A percentile compares a stretch with the other conserved stretches of the same genome.
phyloP scores from a whole-genome alignment of 2,888 invertebrate species.

The Congeria kusceri region DNA sequence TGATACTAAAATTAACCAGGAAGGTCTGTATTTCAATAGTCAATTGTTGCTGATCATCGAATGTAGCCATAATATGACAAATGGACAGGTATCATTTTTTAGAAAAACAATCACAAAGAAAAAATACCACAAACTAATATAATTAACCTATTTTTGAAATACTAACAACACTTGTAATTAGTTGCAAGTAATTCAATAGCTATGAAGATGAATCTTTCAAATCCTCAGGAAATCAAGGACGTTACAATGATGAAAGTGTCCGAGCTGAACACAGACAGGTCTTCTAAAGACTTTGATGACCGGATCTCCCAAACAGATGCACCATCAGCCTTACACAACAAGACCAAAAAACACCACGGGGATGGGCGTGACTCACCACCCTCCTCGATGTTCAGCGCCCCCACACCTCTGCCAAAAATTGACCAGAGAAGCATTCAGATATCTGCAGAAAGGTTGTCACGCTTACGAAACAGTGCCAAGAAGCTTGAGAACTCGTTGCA shows the following conservation, averaged over 20 bases:
- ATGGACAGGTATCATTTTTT: too few species aligned
- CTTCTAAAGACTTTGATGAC: conserved; percentile 46
- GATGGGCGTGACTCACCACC: conserved; percentile 36
- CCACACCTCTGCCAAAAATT: conserved; percentile 52
- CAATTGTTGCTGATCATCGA: too few species aligned
- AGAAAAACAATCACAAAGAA: too few species aligned
- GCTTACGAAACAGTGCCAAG: conserved; percentile 73
- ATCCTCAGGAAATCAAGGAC: conserved; percentile 66
- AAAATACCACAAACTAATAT: too few species aligned
- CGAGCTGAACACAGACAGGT: conserved; percentile 49
- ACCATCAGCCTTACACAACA: conserved; percentile 7
- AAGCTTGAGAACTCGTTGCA: conserved; percentile 77
- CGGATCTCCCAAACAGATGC: conserved; percentile 37
- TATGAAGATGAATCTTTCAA: conserved; percentile 62
- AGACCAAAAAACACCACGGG: conserved; percentile 1
- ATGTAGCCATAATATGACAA: too few species aligned
- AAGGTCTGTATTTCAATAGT: too few species aligned
- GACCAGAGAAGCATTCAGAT: conserved; percentile 69
- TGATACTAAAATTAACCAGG: too few species aligned
- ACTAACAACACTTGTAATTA: too few species aligned
- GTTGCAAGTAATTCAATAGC: too few species aligned
- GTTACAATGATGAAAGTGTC: conserved; percentile 60
- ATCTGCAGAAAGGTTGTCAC: conserved; percentile 75
- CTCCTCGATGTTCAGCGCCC: conserved; percentile 56
- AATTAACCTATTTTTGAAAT: too few species aligned